phyloP scores from a whole-genome alignment of 2,113 vertebrate genomes.

The Pogonocichla stellata region DNA sequence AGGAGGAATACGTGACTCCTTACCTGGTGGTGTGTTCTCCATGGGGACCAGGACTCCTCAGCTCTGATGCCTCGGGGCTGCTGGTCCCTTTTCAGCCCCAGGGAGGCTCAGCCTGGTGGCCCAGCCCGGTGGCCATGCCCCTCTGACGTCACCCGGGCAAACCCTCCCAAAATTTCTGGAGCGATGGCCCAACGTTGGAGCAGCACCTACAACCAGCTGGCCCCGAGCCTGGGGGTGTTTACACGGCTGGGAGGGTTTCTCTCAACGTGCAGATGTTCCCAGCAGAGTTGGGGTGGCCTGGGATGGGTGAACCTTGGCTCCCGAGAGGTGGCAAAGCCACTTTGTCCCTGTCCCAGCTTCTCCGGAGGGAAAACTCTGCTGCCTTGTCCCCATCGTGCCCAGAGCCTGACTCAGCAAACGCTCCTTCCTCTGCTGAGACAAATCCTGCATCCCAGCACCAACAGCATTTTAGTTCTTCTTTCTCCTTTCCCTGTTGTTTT shows the following conservation, averaged over 20 bases:
- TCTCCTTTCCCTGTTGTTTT: not conserved
- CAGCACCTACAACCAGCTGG: not conserved
- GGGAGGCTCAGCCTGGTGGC: not conserved
- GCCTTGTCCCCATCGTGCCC: not conserved
- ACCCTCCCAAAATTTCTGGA: not conserved
- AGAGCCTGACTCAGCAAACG: not conserved
- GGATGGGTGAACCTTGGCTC: fast-evolving
- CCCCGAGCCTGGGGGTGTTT: not conserved
- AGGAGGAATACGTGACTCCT: fast-evolving
- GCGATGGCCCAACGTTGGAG: not conserved
- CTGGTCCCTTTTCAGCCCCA: not conserved
- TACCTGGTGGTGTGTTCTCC: not conserved
- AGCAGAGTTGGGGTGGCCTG: not conserved
- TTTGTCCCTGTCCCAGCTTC: not conserved
- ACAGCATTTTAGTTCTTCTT: fast-evolving
- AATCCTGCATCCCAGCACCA: not conserved
- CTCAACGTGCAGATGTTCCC: fast-evolving
- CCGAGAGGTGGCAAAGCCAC: not conserved
- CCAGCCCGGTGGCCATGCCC: not conserved
- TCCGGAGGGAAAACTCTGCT: not conserved
- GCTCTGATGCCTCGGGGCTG: not conserved
- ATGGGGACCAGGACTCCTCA: not conserved
- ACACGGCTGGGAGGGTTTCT: fast-evolving
- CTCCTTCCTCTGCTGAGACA: not conserved
- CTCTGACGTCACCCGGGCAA: slow-evolving; percentile 7